phyloP scores from a whole-genome alignment of 2,888 invertebrate genomes.

The Orthosia gracilis region DNA sequence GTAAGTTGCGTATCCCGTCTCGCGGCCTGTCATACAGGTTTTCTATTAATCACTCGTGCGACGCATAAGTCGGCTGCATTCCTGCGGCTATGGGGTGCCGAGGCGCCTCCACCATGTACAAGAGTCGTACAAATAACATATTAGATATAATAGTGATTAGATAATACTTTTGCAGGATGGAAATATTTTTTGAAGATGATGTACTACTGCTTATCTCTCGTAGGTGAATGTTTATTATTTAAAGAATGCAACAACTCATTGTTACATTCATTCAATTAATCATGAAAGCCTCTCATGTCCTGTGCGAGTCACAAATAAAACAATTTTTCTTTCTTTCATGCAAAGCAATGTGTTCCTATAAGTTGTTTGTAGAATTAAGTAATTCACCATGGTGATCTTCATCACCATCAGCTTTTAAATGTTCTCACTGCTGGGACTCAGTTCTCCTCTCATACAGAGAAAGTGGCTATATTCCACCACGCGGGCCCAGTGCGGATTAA shows the following conservation, averaged over 20 bases:
- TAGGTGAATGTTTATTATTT: constrained; percentile 4
- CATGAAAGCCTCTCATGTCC: neutral
- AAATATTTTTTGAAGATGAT: neutral
- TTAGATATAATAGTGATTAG: constrained; percentile 24
- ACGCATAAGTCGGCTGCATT: constrained; percentile 79
- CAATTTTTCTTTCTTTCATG: no score
- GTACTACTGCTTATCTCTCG: neutral
- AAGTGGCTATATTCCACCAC: no score
- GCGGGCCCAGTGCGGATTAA: no score
- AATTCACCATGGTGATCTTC: neutral
- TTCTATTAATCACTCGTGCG: constrained; percentile 81
- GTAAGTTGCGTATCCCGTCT: constrained; percentile 60
- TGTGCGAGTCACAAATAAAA: no score
- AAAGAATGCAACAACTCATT: neutral
- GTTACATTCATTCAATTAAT: neutral
- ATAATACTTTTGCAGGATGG: constrained; percentile 11
- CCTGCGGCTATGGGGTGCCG: constrained; percentile 75
- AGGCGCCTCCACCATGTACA: constrained; percentile 56
- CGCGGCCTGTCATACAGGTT: constrained; percentile 74
- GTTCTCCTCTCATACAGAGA: no score
- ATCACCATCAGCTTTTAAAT: no score
- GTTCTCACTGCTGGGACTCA: no score
- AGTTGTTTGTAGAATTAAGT: neutral
- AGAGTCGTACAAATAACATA: constrained; percentile 53
- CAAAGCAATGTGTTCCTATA: neutral